These are phyloP conservation scores for Neodon shergylaensis DNA, from an alignment of 2,113 vertebrate genomes.

Conservation along the genomic window DNA sequence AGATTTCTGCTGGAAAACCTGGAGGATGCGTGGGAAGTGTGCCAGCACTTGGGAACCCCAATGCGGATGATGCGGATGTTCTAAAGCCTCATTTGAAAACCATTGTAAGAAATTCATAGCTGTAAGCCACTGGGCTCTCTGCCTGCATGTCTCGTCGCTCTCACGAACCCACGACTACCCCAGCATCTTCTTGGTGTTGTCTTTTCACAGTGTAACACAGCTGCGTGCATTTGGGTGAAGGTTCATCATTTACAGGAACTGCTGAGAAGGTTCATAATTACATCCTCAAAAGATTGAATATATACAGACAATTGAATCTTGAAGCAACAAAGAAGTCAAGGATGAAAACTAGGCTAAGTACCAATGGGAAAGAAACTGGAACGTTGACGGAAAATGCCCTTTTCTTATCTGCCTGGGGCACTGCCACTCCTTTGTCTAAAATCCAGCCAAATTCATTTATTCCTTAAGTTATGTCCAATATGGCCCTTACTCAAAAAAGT, in stretches of 20 bases:
- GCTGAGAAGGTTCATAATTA: not conserved
- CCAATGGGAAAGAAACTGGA: no score
- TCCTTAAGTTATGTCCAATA: not conserved
- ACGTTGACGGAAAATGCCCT: not conserved
- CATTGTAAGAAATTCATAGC: not conserved
- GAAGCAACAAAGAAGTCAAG: not conserved
- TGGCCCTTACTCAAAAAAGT: not conserved
- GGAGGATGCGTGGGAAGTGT: not conserved
- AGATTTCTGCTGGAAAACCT: not conserved
- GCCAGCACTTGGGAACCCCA: not conserved
- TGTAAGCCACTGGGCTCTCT: not conserved
- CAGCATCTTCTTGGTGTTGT: not conserved
- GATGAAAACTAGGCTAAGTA: not conserved
- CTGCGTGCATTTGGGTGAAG: not conserved
- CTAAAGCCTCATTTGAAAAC: constrained; percentile 12
- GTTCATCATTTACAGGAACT: not conserved
- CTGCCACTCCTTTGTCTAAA: not conserved
- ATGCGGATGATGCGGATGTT: not conserved
- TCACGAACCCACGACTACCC: not conserved
- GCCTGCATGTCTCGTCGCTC: not conserved
- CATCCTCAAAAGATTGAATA: constrained; percentile 12
- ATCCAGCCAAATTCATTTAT: not conserved
- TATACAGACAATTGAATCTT: not conserved
- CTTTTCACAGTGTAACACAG: not conserved
- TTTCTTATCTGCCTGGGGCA: not conserved